Percentiles rank a stretch among this genome's conserved stretches.
These are phyloP conservation scores for Drosophila pectinifera DNA, from an alignment of 1,140 invertebrate species.

Conservation along the genomic window DNA sequence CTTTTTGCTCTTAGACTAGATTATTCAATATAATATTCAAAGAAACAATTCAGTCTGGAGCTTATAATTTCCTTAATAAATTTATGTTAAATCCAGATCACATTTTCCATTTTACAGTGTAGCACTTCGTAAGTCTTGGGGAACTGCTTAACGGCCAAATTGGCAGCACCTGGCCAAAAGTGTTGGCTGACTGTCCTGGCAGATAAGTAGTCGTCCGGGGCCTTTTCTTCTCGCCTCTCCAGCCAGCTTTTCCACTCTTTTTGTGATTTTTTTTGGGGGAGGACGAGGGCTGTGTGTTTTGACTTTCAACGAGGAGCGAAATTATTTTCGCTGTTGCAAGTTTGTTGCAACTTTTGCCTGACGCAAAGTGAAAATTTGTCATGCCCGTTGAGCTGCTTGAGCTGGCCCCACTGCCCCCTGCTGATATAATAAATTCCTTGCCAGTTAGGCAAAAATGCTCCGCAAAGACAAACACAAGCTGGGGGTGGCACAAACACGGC, in stretches of 20 bases:
- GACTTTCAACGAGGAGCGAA: slow-evolving; percentile 54
- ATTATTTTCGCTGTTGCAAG: slow-evolving; percentile 77
- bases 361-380: slow-evolving; percentile 81
- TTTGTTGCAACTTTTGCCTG: slow-evolving; percentile 74
- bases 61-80: too few relatives aligned
- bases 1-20: neutral
- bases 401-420: slow-evolving; percentile 11
- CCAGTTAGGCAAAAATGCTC: slow-evolving; percentile 75
- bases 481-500: slow-evolving; percentile 23
- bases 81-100: neutral
- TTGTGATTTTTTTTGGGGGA: slow-evolving; percentile 7
- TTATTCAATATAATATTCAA: neutral
- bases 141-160: slow-evolving; percentile 76
- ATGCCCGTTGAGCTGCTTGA: slow-evolving; percentile 70
- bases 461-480: slow-evolving; percentile 60
- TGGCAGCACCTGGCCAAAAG: slow-evolving; percentile 77
- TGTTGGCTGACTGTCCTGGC: slow-evolving; percentile 59
- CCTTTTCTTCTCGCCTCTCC: slow-evolving; percentile 25
- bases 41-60: neutral
- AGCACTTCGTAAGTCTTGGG: slow-evolving; percentile 31
- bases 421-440: slow-evolving; percentile 77
- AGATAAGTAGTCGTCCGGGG: slow-evolving; percentile 70
- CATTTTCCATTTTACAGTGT: neutral
- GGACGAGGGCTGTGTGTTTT: slow-evolving; percentile 32
- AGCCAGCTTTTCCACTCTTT: slow-evolving; percentile 25